Conservation (phyloP, 2,888 invertebrate genomes). For the Parapristionchus giblindavisi region DNA sequence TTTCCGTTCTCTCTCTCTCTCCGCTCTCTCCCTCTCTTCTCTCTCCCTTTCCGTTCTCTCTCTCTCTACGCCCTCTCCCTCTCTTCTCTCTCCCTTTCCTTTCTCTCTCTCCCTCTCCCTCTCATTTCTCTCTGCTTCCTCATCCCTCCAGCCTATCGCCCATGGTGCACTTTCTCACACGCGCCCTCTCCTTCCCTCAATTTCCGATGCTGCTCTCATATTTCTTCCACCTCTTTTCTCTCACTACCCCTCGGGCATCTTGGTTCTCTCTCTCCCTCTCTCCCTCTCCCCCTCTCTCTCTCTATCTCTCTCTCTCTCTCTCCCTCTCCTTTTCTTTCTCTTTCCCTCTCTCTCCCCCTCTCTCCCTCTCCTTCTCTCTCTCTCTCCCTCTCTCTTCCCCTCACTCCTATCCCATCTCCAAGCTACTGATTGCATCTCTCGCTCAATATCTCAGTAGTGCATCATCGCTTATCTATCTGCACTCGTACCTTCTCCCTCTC, state of each 20-base stretch:
- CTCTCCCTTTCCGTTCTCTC: conserved; percentile 3
- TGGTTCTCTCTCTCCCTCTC: not conserved
- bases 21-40: not conserved
- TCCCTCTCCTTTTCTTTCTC: conserved; percentile 13
- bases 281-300: conserved; percentile 6
- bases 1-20: not conserved
- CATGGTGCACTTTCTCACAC: too few species aligned
- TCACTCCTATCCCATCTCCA: too few species aligned
- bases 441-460: too few species aligned
- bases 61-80: not conserved
- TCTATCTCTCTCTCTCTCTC: conserved; percentile 2
- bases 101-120: not conserved
- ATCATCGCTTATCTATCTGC: too few species aligned
- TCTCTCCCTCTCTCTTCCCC: not conserved
- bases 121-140: conserved; percentile 1
- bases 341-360: not conserved
- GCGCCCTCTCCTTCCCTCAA: too few species aligned
- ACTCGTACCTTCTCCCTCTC: not conserved
- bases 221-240: conserved; percentile 1
- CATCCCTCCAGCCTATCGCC: not conserved
- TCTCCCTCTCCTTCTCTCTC: not conserved
- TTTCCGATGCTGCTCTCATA: too few species aligned
- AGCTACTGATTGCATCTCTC: too few species aligned
- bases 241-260: not conserved
- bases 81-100: conserved; percentile 18